These are phyloP conservation scores for Acleris literana DNA, from an alignment of 2,888 invertebrate genomes.

Conservation along the genomic window DNA sequence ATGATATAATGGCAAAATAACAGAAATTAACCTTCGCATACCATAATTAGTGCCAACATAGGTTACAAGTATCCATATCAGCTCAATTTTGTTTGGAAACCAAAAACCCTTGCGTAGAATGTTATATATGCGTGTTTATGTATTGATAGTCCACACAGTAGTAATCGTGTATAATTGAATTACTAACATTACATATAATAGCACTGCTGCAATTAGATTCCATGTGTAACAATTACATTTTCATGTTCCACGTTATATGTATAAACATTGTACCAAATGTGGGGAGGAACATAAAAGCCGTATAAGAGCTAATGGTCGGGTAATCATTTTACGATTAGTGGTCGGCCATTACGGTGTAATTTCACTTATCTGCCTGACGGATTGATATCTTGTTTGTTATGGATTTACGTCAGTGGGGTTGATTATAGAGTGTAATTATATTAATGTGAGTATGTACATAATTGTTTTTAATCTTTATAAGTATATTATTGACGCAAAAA, in stretches of 20 bases:
- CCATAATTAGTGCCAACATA: too few relatives aligned
- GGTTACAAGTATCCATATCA: too few relatives aligned
- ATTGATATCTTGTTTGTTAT: constrained; percentile 30
- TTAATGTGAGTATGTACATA: too few relatives aligned
- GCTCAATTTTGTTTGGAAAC: too few relatives aligned
- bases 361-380: constrained; percentile 13
- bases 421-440: too few relatives aligned
- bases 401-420: neutral
- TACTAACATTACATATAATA: neutral
- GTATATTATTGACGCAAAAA: neutral
- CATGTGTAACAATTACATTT: constrained; percentile 18
- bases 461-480: neutral
- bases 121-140: too few relatives aligned
- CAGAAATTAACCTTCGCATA: too few relatives aligned
- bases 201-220: neutral
- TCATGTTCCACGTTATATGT: constrained; percentile 6
- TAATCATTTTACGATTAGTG: constrained; percentile 33
- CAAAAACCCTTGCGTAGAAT: too few relatives aligned
- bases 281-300: constrained; percentile 5
- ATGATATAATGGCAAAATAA: too few relatives aligned
- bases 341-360: constrained; percentile 23
- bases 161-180: too few relatives aligned
- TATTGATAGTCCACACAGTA: too few relatives aligned
- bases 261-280: neutral
- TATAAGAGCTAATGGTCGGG: constrained; percentile 21